Evolutionary conservation across 2,888 invertebrate genomes (phyloP).

Genomic region (Polydrusus tereticollis): DNA sequence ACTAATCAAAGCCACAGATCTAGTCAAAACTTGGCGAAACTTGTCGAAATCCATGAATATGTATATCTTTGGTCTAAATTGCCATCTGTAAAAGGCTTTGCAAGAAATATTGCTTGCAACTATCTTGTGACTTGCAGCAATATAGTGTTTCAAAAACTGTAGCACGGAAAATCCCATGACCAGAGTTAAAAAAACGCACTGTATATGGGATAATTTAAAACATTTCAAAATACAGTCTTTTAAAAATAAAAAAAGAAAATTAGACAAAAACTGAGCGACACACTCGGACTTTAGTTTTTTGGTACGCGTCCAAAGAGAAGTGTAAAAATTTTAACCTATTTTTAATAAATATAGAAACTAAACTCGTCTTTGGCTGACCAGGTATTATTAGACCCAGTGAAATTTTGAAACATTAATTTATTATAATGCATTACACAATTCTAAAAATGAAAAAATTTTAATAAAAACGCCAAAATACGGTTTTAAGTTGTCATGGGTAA

Average conservation of each 20-base stretch:
- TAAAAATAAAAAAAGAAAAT: conserved; percentile 38
- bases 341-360: conserved; percentile 41
- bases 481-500: neutral
- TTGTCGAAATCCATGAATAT: no score
- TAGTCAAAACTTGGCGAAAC: no score
- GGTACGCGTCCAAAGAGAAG: conserved; percentile 38
- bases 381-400: neutral
- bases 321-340: conserved; percentile 42
- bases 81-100: no score
- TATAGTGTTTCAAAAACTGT: no score
- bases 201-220: neutral
- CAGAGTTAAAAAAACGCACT: conserved; percentile 4
- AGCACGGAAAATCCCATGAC: no score
- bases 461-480: neutral
- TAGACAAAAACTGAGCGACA: conserved; percentile 30
- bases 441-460: no score
- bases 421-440: neutral
- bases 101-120: no score
- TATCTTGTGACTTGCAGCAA: no score
- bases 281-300: conserved; percentile 31
- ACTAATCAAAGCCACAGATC: no score
- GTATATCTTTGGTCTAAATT: no score
- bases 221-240: conserved; percentile 33
- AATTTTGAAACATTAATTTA: no score
- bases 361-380: neutral